Conservation (phyloP, 2,113 vertebrate species). For the Rhabdomys dilectus region DNA sequence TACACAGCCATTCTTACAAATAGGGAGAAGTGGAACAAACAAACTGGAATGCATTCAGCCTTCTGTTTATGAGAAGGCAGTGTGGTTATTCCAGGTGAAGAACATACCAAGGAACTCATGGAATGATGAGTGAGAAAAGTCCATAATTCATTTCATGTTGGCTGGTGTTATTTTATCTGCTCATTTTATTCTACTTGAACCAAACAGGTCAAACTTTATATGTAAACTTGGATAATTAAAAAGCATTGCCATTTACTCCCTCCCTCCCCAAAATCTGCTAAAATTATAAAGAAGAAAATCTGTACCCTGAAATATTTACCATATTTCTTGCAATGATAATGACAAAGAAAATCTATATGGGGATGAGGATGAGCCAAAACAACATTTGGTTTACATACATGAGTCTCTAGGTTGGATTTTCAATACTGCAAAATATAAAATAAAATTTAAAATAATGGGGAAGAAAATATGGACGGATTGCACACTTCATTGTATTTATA, state of each 20-base stretch:
- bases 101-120: background rate
- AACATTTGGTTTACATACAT: background rate
- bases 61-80: slow-evolving; percentile 18
- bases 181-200: slow-evolving; percentile 2
- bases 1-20: background rate
- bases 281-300: background rate
- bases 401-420: background rate
- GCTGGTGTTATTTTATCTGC: background rate
- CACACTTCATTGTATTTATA: background rate
- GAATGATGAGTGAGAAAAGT: background rate
- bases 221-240: slow-evolving; percentile 5
- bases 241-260: background rate
- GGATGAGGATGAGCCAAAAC: no score
- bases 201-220: background rate
- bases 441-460: background rate
- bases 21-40: background rate
- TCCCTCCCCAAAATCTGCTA: background rate
- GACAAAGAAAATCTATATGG: background rate
- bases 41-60: background rate
- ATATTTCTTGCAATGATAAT: background rate
- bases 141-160: background rate
- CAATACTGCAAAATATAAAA: background rate
- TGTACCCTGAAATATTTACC: background rate
- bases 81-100: background rate
- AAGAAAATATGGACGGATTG: background rate